Evolutionary conservation across 2,797 vertebrate species (phyloP).

Genomic region (Propithecus perrieri): DNA sequence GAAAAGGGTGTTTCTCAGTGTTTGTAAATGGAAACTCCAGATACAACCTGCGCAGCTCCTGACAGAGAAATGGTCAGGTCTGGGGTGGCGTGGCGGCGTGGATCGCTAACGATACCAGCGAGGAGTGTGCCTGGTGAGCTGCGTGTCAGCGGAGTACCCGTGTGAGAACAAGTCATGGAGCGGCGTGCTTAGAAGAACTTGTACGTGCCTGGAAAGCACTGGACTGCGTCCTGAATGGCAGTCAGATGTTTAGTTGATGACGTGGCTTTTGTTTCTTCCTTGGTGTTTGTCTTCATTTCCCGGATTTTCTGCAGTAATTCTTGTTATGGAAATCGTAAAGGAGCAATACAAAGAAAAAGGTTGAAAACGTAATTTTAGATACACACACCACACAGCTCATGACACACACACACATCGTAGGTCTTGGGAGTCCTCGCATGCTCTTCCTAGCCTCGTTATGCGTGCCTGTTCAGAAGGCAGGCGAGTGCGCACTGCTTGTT

Average conservation of each 20-base stretch:
- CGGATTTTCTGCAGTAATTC: neutral
- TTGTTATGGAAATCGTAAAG: neutral
- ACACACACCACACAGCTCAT: no score
- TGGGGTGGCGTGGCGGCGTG: fast-evolving
- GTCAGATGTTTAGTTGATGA: fast-evolving
- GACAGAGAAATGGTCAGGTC: neutral
- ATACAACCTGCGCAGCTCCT: neutral
- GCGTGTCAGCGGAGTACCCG: fast-evolving
- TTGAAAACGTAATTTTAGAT: neutral
- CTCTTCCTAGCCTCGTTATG: neutral
- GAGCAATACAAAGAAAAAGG: neutral
- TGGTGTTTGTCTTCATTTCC: neutral
- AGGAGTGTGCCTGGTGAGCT: neutral
- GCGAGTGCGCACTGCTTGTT: neutral
- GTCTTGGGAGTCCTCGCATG: neutral
- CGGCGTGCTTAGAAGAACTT: fast-evolving
- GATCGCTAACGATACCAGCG: neutral
- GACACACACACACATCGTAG: fast-evolving
- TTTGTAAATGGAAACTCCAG: neutral
- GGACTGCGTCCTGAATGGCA: fast-evolving
- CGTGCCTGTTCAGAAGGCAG: neutral
- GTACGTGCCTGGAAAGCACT: fast-evolving
- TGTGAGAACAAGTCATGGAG: no score
- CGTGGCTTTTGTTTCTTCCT: neutral
- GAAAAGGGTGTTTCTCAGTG: neutral